These are phyloP conservation scores for Sebastolobus altivelis DNA, from an alignment of 2,797 vertebrate genomes.

Conservation along the genomic window DNA sequence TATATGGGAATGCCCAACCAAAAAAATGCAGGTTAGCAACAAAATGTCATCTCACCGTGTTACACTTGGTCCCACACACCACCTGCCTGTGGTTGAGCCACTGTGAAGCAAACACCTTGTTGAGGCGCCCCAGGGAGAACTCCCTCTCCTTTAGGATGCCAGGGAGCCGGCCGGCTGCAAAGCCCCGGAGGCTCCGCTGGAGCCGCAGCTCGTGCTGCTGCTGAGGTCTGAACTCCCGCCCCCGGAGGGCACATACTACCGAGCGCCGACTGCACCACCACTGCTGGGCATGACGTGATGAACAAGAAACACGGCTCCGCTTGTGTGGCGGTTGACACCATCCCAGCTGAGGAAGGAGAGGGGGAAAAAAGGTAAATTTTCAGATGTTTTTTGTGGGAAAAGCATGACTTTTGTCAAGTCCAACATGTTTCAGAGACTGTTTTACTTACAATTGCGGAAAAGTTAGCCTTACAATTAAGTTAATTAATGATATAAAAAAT, in stretches of 20 bases:
- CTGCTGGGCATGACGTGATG: slow-evolving; percentile 86
- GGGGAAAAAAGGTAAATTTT: neutral
- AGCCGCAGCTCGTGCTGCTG: slow-evolving; percentile 89
- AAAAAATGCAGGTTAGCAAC: neutral
- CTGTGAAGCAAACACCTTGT: slow-evolving; percentile 99
- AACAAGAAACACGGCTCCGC: slow-evolving; percentile 83
- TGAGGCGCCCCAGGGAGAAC: slow-evolving; percentile 94
- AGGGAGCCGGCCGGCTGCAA: slow-evolving; percentile 93
- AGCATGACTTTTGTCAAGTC: neutral
- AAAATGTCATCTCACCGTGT: slow-evolving; percentile 89
- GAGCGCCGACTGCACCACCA: slow-evolving; percentile 90
- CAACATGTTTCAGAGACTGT: neutral
- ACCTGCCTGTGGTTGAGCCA: slow-evolving; percentile 98
- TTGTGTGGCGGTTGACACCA: slow-evolving; percentile 84
- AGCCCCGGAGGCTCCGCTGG: slow-evolving; percentile 89
- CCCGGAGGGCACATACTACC: slow-evolving; percentile 93
- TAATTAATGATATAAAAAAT: neutral
- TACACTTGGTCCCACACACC: slow-evolving; percentile 98
- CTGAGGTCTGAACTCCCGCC: slow-evolving; percentile 92
- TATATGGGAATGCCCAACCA: neutral
- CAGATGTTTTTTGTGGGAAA: neutral
- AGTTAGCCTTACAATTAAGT: neutral
- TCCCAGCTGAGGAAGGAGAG: slow-evolving; percentile 73
- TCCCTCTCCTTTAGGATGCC: slow-evolving; percentile 93
- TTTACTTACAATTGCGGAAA: neutral